phyloP scores from a whole-genome alignment of 1,140 invertebrate species.

The Eriosoma lanigerum region DNA sequence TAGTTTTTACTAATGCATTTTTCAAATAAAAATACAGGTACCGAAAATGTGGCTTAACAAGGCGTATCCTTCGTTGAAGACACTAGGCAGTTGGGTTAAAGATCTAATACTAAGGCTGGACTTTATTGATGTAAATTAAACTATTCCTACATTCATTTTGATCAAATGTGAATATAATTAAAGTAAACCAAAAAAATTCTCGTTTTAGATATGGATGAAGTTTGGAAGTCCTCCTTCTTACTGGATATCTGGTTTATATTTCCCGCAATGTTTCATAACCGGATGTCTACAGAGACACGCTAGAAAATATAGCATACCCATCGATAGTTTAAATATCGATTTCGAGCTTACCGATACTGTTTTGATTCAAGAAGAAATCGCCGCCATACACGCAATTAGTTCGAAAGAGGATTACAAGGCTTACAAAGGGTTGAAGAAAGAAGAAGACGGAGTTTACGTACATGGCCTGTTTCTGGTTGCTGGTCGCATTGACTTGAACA shows the following conservation, averaged over 20 bases:
- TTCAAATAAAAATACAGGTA: slow-evolving; percentile 61
- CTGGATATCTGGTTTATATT: slow-evolving; percentile 89
- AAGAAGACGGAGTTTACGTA: slow-evolving; percentile 75
- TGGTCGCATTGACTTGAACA: slow-evolving; percentile 73
- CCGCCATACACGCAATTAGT: slow-evolving; percentile 60
- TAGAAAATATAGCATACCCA: slow-evolving; percentile 77
- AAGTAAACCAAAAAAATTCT: slow-evolving; percentile 54
- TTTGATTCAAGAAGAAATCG: slow-evolving; percentile 70
- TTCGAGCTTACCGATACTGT: slow-evolving; percentile 65
- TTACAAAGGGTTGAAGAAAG: slow-evolving; percentile 64
- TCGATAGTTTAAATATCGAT: slow-evolving; percentile 81
- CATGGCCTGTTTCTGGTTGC: slow-evolving; percentile 88
- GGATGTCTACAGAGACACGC: slow-evolving; percentile 83
- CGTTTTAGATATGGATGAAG: slow-evolving; percentile 66
- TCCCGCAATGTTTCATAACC: slow-evolving; percentile 88
- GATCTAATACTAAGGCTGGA: slow-evolving; percentile 77
- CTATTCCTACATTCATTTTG: background rate
- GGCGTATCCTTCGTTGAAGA: slow-evolving; percentile 84
- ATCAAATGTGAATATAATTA: too few species aligned
- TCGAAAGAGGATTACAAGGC: slow-evolving; percentile 56
- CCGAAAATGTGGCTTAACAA: slow-evolving; percentile 78
- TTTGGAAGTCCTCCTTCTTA: slow-evolving; percentile 74
- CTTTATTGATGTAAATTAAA: slow-evolving; percentile 66
- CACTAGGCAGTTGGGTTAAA: slow-evolving; percentile 77
- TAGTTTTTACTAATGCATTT: background rate